These are phyloP conservation scores for Drosophila bifasciata DNA, from an alignment of 1,140 invertebrate species.

Conservation along the genomic window DNA sequence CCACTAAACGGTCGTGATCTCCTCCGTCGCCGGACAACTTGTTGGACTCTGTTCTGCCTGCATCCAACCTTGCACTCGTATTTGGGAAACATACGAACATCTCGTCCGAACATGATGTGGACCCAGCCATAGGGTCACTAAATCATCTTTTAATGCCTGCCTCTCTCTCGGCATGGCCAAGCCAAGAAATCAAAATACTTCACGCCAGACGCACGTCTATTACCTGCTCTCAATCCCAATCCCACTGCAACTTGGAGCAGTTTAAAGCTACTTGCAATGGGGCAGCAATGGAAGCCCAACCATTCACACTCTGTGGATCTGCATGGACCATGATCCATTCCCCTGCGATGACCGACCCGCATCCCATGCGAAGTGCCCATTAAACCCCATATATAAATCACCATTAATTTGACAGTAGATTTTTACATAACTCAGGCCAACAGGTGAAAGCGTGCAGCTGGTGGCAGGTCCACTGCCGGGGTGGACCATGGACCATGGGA, in stretches of 20 bases:
- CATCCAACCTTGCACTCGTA: no score
- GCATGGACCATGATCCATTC: slow-evolving; percentile 3
- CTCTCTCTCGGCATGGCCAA: no score
- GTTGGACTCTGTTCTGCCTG: slow-evolving; percentile 22
- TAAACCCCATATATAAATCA: slow-evolving; percentile 73
- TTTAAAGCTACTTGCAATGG: slow-evolving; percentile 34
- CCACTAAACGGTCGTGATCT: slow-evolving; percentile 46
- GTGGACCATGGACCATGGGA: slow-evolving; percentile 28
- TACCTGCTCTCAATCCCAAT: no score
- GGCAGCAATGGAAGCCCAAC: background rate
- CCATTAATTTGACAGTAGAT: slow-evolving; percentile 77
- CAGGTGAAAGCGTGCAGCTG: slow-evolving; percentile 77
- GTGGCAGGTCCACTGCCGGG: slow-evolving; percentile 28
- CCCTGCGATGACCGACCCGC: slow-evolving; percentile 6
- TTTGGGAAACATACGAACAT: no score
- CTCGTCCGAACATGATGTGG: no score
- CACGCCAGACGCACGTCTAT: no score
- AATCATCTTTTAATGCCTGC: no score
- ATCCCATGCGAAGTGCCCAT: slow-evolving; percentile 58
- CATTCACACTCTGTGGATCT: slow-evolving; percentile 36
- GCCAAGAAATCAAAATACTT: no score
- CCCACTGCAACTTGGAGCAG: slow-evolving; percentile 3
- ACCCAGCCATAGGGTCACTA: no score
- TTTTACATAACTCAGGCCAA: slow-evolving; percentile 75
- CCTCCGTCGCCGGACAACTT: slow-evolving; percentile 20